phyloP scores from a whole-genome alignment of 2,888 invertebrate genomes.

The Andrena haemorrhoa region DNA sequence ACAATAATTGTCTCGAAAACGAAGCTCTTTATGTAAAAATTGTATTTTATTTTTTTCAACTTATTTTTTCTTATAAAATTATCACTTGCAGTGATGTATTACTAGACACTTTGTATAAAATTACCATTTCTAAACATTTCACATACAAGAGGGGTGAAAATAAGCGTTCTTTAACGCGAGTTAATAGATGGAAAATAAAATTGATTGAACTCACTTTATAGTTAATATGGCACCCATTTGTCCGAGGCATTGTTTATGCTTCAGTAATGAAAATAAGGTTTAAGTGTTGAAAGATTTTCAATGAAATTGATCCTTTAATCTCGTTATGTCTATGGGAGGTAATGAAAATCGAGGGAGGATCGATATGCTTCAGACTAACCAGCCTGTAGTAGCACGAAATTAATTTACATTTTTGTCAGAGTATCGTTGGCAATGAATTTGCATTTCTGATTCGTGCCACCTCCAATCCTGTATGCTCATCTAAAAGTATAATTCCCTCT shows the following conservation, averaged over 20 bases:
- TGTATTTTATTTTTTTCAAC: no score
- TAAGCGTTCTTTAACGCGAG: no score
- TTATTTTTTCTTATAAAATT: no score
- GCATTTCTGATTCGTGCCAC: constrained; percentile 70
- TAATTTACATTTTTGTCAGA: constrained; percentile 74
- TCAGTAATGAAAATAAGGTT: background rate
- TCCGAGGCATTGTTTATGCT: background rate
- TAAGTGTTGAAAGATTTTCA: constrained; percentile 52
- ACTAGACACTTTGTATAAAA: no score
- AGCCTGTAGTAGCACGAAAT: constrained; percentile 68
- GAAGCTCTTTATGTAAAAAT: no score
- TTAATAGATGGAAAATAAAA: background rate
- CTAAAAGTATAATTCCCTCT: constrained; percentile 77
- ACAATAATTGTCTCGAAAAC: no score
- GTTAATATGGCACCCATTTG: background rate
- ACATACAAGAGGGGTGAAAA: no score
- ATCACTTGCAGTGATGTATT: no score
- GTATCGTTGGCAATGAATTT: constrained; percentile 75
- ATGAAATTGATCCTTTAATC: constrained; percentile 50
- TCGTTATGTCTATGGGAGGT: constrained; percentile 28
- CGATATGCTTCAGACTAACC: constrained; percentile 64
- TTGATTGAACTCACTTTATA: background rate
- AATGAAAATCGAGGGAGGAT: constrained; percentile 62
- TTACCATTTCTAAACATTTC: no score
- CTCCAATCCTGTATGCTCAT: constrained; percentile 70